phyloP scores from a whole-genome alignment of 2,888 invertebrate genomes.

The Campoletis raptor region DNA sequence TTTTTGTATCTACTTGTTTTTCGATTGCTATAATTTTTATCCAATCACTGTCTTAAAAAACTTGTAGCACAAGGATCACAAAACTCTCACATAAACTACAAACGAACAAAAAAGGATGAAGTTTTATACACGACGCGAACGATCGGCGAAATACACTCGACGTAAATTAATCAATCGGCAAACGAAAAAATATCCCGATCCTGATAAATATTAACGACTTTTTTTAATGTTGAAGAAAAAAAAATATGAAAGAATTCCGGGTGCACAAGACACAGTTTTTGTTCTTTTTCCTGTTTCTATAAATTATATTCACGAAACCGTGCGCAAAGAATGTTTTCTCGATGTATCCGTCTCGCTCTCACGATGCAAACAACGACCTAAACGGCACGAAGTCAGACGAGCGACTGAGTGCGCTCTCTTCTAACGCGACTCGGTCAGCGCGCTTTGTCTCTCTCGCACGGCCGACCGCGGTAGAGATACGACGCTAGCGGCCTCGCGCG shows the following conservation, averaged over 20 bases:
- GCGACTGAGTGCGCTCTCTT: conserved; percentile 66
- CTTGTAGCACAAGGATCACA: conserved; percentile 41
- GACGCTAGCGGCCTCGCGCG: conserved; percentile 63
- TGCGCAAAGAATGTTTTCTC: neutral
- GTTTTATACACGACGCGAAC: neutral
- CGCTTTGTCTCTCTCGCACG: conserved; percentile 30
- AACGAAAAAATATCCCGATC: conserved; percentile 5
- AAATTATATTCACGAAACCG: conserved; percentile 14
- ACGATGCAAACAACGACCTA: conserved; percentile 52
- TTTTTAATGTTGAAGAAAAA: neutral
- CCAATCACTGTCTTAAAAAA: conserved; percentile 22
- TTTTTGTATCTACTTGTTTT: conserved; percentile 41
- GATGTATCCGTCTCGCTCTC: neutral
- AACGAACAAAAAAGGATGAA: neutral
- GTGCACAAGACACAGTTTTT: conserved; percentile 3
- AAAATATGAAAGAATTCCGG: conserved; percentile 11
- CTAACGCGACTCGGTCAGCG: conserved; percentile 41
- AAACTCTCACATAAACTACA: conserved; percentile 25
- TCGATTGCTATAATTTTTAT: conserved; percentile 4
- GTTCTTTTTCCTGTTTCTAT: neutral
- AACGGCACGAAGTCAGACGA: conserved; percentile 68
- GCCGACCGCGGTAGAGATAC: conserved; percentile 20
- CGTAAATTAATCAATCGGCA: neutral
- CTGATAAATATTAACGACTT: conserved; percentile 3
- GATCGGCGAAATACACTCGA: neutral